Conservation (phyloP, 1,140 invertebrate species). For the Saccostrea echinata region DNA sequence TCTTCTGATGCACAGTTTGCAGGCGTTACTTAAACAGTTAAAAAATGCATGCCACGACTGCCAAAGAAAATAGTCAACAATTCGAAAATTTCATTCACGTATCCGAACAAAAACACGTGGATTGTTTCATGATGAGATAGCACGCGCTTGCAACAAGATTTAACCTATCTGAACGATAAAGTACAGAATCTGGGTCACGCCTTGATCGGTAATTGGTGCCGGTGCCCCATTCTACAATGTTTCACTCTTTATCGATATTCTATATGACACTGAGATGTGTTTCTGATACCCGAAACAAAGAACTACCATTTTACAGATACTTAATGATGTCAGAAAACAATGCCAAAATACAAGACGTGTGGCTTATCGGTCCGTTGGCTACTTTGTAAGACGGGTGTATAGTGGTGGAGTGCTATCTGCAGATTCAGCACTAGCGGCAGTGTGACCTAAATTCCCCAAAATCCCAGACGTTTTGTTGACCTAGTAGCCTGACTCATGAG, state of each 20-base stretch:
- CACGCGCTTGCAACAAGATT: not conserved
- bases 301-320: not conserved
- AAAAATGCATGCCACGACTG: not conserved
- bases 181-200: conserved; percentile 21
- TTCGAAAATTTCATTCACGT: not conserved
- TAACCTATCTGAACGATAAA: not conserved
- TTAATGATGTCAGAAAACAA: not conserved
- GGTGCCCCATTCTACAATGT: not conserved
- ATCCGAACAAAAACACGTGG: not conserved
- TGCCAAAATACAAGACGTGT: not conserved
- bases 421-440: not conserved
- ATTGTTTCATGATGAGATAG: not conserved
- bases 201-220: not conserved
- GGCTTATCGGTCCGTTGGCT: not conserved
- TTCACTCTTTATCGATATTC: not conserved
- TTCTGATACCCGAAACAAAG: conserved; percentile 9
- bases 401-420: not conserved
- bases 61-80: not conserved
- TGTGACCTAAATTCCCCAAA: not conserved
- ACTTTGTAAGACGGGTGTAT: not conserved
- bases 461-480: conserved; percentile 1
- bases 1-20: not conserved
- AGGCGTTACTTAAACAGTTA: not conserved
- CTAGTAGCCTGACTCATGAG: not conserved
- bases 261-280: conserved; percentile 1